Evolutionary conservation across 2,113 vertebrate species (phyloP), one percentile per base, ranked within the genome.

Genomic region (Trematocara nigrifrons): DNA sequence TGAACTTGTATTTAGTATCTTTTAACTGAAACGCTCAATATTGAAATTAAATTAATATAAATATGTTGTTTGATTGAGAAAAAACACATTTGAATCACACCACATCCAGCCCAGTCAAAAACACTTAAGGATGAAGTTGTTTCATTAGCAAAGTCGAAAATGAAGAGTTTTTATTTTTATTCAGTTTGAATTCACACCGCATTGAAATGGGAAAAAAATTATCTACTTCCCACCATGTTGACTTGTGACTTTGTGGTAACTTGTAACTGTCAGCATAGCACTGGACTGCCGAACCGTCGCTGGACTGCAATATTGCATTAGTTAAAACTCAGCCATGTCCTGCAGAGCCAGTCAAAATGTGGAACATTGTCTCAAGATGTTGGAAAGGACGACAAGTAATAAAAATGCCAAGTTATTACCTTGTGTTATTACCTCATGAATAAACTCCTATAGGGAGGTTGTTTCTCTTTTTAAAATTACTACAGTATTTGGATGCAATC

Each of bases 151-250:
- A 69, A 69, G 35, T 20, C 11, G 2, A 69, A 13, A 69, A 42
- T 69, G 3, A 22, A 40, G 3, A 42, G n/a, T 16, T 57, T 31
- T 57, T 1, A 57, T 57, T 57, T 26, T 52, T 20, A 0, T 52
- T 52, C 0, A 29, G 52, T 54, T 54, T 26, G 10, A 66, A 33
- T 66, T 66, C 33, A 66, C 33, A 20, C 10, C 35, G 6, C 35
- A 42, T 5, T 69, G 64, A 69, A 42, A 69, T 22, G 38, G 35
- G 3, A 26, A 22, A 15, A 69, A 42, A 69, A 7, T 0, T 2
- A 40, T 69, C 38, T 2, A 22, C n/a, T 22, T 42, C 38, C 2
- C 11, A 56, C 12, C 35, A 69, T 40, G 18, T 22, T 42, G 6
- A 22, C 64, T 22, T 42, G 35, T 40, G 35, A 42, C 64, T 71